A percentile compares a stretch with the other conserved stretches of the same genome.
phyloP scores from a whole-genome alignment of 1,140 invertebrate genomes.

The Patella vulgata region DNA sequence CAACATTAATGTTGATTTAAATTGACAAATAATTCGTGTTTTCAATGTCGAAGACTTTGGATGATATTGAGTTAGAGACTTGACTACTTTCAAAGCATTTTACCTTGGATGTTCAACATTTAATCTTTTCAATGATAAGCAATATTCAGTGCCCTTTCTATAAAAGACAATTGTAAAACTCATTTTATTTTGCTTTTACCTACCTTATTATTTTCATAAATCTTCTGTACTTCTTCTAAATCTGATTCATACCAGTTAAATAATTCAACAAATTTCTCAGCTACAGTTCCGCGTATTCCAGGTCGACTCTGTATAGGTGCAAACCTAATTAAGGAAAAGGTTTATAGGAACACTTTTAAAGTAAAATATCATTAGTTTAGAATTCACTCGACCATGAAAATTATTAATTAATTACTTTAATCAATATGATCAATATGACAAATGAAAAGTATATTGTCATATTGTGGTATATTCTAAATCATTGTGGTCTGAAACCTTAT shows the following conservation, averaged over 20 bases:
- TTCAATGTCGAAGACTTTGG: no score
- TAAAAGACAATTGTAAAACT: not conserved
- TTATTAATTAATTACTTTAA: no score
- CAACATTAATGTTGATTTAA: no score
- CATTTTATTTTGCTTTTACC: constrained; percentile 4
- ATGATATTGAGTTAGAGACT: no score
- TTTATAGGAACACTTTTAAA: not conserved
- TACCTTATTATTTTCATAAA: constrained; percentile 65
- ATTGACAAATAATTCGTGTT: no score
- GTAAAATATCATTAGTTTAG: no score
- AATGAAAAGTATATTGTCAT: no score
- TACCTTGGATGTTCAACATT: not conserved
- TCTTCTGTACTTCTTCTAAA: constrained; percentile 58
- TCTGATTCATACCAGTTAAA: constrained; percentile 65
- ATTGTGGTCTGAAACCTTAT: no score
- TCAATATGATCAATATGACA: no score
- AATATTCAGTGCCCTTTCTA: not conserved
- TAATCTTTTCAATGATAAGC: not conserved
- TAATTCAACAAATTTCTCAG: constrained; percentile 65
- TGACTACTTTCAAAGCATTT: not conserved
- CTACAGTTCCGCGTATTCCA: constrained; percentile 54
- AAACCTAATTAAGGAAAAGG: constrained; percentile 42
- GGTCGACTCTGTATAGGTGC: constrained; percentile 54
- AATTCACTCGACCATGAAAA: no score
- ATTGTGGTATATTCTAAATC: no score